These are phyloP conservation scores for Euplagia quadripunctaria DNA, from an alignment of 2,888 invertebrate genomes.

Conservation along the genomic window DNA sequence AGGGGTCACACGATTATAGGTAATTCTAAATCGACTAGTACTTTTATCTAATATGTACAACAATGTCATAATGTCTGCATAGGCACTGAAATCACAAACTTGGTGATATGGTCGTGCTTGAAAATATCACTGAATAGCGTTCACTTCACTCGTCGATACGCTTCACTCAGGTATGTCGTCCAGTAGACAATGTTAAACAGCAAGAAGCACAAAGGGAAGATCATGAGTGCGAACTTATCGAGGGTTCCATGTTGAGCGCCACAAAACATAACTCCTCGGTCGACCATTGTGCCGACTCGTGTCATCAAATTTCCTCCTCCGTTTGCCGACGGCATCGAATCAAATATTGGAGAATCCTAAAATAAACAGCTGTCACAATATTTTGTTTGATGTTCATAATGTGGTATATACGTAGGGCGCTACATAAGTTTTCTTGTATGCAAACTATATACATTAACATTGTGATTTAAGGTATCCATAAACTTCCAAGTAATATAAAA, in stretches of 20 bases:
- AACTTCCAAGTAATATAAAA: too few species aligned
- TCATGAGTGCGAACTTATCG: conserved; percentile 88
- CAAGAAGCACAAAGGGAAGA: conserved; percentile 88
- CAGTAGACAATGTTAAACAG: conserved; percentile 88
- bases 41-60: conserved; percentile 77
- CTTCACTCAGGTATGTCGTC: conserved; percentile 88
- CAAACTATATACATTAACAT: too few species aligned
- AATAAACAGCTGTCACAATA: conserved; percentile 40
- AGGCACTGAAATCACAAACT: conserved; percentile 64
- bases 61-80: conserved; percentile 54
- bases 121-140: conserved; percentile 31
- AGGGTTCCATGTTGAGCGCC: conserved; percentile 88
- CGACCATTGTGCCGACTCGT: conserved; percentile 77
- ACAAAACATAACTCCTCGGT: conserved; percentile 88
- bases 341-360: conserved; percentile 83
- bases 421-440: too few species aligned
- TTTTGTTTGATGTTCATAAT: neutral
- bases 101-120: conserved; percentile 36
- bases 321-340: conserved; percentile 71
- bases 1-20: conserved; percentile 47
- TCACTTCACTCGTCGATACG: conserved; percentile 71
- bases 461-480: too few species aligned
- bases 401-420: neutral
- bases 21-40: conserved; percentile 74
- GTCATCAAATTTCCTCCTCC: conserved; percentile 64